phyloP scores from a whole-genome alignment of 2,888 invertebrate genomes.

The Chymomyza fuscimana region DNA sequence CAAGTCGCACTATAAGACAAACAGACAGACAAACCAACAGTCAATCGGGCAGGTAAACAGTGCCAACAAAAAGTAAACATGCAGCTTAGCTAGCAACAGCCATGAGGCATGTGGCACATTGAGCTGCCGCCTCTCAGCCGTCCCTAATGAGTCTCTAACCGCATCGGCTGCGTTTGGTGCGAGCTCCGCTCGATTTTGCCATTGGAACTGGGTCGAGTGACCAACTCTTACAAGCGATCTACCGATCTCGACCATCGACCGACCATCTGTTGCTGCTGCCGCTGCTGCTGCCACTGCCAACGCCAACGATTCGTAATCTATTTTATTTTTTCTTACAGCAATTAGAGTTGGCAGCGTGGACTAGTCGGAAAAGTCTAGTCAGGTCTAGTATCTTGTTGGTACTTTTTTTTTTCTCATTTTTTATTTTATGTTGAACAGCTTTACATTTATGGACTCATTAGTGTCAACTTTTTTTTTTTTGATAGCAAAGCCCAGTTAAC shows the following conservation, averaged over 20 bases:
- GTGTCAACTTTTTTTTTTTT: conserved; percentile 55
- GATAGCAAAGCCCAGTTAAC: conserved; percentile 10
- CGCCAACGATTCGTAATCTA: conserved; percentile 48
- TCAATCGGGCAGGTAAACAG: conserved; percentile 47
- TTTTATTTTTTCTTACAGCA: neutral
- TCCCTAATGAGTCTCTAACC: conserved; percentile 7
- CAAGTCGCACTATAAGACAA: conserved; percentile 16
- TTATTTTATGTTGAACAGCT: conserved; percentile 29
- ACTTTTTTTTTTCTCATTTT: conserved; percentile 22
- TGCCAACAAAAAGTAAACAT: conserved; percentile 61
- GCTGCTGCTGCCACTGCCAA: conserved; percentile 11
- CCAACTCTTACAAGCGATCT: neutral
- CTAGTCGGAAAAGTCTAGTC: neutral
- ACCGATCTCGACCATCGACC: conserved; percentile 1
- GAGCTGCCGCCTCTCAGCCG: neutral
- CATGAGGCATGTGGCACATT: neutral
- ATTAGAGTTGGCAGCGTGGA: neutral
- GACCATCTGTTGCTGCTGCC: conserved; percentile 10
- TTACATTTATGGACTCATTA: conserved; percentile 67
- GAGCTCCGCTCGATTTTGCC: neutral
- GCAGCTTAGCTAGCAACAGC: conserved; percentile 34
- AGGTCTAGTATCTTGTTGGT: conserved; percentile 18
- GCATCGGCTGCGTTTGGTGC: conserved; percentile 13
- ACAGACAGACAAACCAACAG: conserved; percentile 11
- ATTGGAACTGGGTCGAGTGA: conserved; percentile 58